These are phyloP conservation scores for Drosophila falleni DNA, from an alignment of 2,888 invertebrate genomes.

Conservation along the genomic window DNA sequence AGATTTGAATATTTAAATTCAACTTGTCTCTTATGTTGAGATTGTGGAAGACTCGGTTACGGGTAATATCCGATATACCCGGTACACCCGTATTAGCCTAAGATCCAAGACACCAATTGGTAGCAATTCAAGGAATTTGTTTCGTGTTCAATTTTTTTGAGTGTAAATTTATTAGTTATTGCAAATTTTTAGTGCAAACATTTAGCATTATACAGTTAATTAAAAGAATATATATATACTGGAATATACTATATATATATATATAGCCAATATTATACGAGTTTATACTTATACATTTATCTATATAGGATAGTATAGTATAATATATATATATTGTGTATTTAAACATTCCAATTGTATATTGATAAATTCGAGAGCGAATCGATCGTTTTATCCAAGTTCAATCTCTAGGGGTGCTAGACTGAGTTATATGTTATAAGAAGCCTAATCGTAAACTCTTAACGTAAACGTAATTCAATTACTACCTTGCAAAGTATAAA, in stretches of 20 bases:
- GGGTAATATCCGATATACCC: background rate
- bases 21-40: background rate
- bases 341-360: conserved; percentile 56
- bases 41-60: background rate
- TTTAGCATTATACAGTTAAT: conserved; percentile 33
- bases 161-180: conserved; percentile 43
- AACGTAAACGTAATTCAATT: conserved; percentile 74
- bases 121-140: conserved; percentile 33
- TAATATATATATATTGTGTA: conserved; percentile 24
- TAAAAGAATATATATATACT: conserved; percentile 27
- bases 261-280: conserved; percentile 54
- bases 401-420: conserved; percentile 82
- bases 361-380: conserved; percentile 68
- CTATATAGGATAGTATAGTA: conserved; percentile 25
- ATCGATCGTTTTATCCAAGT: conserved; percentile 72
- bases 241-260: conserved; percentile 20
- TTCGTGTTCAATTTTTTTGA: conserved; percentile 46
- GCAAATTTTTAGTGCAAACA: conserved; percentile 49
- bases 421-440: conserved; percentile 73
- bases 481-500: conserved; percentile 75
- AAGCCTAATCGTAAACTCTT: conserved; percentile 41
- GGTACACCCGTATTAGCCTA: background rate
- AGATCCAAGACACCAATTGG: conserved; percentile 22
- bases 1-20: background rate
- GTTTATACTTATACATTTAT: conserved; percentile 40